Conservation (phyloP, 2,797 vertebrate genomes). For the Smutsia gigantea region DNA sequence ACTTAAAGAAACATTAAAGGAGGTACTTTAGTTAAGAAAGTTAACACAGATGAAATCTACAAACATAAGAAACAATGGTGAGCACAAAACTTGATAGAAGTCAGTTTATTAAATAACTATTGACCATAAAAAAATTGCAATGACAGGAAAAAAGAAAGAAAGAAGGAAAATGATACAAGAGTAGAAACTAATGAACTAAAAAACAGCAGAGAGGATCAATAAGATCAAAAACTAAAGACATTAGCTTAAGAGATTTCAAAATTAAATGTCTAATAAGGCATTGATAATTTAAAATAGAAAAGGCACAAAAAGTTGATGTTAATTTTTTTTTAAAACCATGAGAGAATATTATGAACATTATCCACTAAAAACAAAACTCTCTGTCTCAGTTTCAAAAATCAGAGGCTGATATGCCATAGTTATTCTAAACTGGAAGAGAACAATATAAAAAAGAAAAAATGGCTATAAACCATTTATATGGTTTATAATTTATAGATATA, state of each 20-base stretch:
- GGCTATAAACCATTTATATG: not conserved
- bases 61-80: not conserved
- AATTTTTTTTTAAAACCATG: not conserved
- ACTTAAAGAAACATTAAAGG: not conserved
- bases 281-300: not conserved
- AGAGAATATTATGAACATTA: not conserved
- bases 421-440: not conserved
- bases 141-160: not conserved
- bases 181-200: not conserved
- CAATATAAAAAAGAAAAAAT: not conserved
- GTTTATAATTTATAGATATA: not conserved
- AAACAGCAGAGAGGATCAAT: not conserved
- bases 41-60: not conserved
- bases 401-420: not conserved
- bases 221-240: not conserved
- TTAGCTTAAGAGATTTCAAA: not conserved
- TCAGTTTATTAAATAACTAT: not conserved
- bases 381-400: not conserved
- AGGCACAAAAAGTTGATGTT: not conserved
- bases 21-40: not conserved
- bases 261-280: not conserved
- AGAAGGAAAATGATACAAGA: not conserved
- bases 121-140: not conserved
- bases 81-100: not conserved
- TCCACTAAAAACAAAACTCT: not conserved